phyloP scores from a whole-genome alignment of 2,888 invertebrate genomes.

The Cosmia trapezina region DNA sequence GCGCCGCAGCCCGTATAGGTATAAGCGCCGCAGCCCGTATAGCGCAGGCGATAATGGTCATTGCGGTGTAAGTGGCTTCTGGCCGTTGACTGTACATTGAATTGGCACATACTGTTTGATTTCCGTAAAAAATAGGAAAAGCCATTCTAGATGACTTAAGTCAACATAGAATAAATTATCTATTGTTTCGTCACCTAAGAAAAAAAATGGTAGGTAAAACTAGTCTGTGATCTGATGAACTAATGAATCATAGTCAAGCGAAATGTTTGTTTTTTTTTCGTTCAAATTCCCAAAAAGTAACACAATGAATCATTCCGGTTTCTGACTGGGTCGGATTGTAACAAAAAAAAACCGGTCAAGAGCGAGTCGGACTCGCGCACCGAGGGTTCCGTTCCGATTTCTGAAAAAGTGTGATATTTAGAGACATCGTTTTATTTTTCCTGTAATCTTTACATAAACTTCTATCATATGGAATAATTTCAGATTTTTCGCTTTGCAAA shows the following conservation, averaged over 20 bases:
- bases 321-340: background rate
- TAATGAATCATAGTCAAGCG: background rate
- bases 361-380: too few species aligned
- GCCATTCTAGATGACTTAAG: background rate
- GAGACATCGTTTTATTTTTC: too few species aligned
- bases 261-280: background rate
- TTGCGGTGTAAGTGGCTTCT: too few species aligned
- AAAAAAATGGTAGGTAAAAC: background rate
- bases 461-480: too few species aligned
- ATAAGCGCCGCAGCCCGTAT: too few species aligned
- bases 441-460: too few species aligned
- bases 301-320: constrained; percentile 1
- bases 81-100: background rate
- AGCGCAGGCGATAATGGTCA: too few species aligned
- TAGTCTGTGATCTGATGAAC: background rate
- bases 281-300: constrained; percentile 2
- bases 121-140: background rate
- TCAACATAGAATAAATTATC: background rate
- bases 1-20: too few species aligned
- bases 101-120: constrained; percentile 2
- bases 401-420: too few species aligned
- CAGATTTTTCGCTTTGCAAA: too few species aligned
- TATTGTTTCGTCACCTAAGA: background rate
- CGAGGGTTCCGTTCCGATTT: too few species aligned
- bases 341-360: background rate